Evolutionary conservation across 2,113 vertebrate genomes (phyloP).

Genomic region (Beaufortia kweichowensis): DNA sequence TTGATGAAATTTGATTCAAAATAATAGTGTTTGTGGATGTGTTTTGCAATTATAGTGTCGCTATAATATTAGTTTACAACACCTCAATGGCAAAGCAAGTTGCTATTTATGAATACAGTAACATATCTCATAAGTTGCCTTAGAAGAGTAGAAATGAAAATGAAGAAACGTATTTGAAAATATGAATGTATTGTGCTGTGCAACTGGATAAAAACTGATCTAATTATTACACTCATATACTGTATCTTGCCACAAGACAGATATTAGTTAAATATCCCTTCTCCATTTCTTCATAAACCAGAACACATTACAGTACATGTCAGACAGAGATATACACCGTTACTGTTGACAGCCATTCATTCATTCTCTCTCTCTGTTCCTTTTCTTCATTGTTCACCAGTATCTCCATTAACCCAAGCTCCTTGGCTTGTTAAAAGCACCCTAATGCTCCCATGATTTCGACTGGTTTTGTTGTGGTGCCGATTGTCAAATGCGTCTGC

Average conservation of each 20-base stretch:
- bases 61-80: background rate
- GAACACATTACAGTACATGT: too few species aligned
- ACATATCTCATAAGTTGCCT: background rate
- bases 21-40: too few species aligned
- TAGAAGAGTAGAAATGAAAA: background rate
- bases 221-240: too few species aligned
- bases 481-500: slow-evolving; percentile 14
- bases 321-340: too few species aligned
- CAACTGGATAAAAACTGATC: background rate
- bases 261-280: too few species aligned
- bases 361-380: slow-evolving; percentile 24
- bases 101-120: background rate
- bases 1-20: too few species aligned
- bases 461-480: slow-evolving; percentile 8
- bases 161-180: background rate
- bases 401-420: background rate
- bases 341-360: background rate
- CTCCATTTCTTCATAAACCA: too few species aligned
- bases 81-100: background rate
- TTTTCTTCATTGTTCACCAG: background rate
- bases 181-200: background rate
- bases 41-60: too few species aligned
- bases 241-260: too few species aligned
- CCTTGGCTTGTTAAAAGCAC: background rate
- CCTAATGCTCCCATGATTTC: background rate